A percentile compares a stretch with the other conserved stretches of the same genome.
These are phyloP conservation scores for Oxyura jamaicensis DNA, from an alignment of 2,113 vertebrate species.

Conservation along the genomic window DNA sequence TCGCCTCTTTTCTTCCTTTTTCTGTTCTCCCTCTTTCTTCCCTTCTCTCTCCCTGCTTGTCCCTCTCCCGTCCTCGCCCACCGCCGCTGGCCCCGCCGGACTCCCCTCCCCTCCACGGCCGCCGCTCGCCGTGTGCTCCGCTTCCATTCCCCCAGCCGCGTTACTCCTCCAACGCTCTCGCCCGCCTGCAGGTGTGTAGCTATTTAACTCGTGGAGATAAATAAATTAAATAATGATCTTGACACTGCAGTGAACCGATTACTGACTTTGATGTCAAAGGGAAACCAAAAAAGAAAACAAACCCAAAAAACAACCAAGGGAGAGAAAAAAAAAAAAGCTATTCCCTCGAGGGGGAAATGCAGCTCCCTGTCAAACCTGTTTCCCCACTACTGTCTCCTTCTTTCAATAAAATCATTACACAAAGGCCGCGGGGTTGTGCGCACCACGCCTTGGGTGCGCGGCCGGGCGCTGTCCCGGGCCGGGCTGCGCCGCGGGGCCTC, in stretches of 20 bases:
- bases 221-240: conserved; percentile 75
- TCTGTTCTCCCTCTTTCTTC: too few species aligned
- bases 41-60: background rate
- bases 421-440: conserved; percentile 69
- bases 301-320: conserved; percentile 10
- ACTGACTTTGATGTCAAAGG: conserved; percentile 83
- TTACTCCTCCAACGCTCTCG: background rate
- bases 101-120: background rate
- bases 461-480: conserved; percentile 24
- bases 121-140: background rate
- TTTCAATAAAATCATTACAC: conserved; percentile 79
- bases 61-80: background rate
- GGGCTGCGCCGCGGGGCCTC: background rate
- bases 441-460: conserved; percentile 54
- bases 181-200: conserved; percentile 54
- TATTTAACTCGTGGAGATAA: conserved; percentile 55
- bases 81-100: background rate
- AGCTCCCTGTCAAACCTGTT: conserved; percentile 88
- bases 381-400: conserved; percentile 83
- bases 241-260: conserved; percentile 84
- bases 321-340: conserved; percentile 51
- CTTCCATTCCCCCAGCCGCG: background rate
- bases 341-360: conserved; percentile 75
- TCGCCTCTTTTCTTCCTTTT: too few species aligned
- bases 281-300: conserved; percentile 69